These are phyloP conservation scores for Tamandua tetradactyla DNA, from an alignment of 2,797 vertebrate genomes.

Conservation along the genomic window DNA sequence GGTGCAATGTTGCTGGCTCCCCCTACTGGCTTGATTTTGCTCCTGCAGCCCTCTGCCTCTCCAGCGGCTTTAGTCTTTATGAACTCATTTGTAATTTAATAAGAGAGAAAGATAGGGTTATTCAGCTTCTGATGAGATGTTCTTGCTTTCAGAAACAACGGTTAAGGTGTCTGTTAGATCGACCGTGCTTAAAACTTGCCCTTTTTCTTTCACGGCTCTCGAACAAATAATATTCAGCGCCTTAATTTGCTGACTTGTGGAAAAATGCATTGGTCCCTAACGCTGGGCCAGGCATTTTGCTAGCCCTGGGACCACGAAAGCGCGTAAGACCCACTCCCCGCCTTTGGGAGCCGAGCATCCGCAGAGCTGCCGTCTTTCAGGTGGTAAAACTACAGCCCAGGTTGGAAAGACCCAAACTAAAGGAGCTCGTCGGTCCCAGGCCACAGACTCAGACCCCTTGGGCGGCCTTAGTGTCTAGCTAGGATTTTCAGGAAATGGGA, in stretches of 20 bases:
- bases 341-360: not conserved
- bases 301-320: not conserved
- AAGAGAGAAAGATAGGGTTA: not conserved
- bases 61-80: not conserved
- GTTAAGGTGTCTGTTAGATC: not conserved
- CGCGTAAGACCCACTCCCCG: not conserved
- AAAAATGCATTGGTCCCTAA: not conserved
- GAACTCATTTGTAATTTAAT: not conserved
- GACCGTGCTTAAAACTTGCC: not conserved
- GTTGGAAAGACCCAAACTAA: not conserved
- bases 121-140: not conserved
- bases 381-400: not conserved
- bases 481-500: not conserved
- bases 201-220: slow-evolving; percentile 19
- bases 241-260: not conserved
- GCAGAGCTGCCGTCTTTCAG: not conserved
- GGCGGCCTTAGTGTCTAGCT: not conserved
- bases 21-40: slow-evolving; percentile 67
- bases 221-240: not conserved
- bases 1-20: slow-evolving; percentile 46
- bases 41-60: not conserved
- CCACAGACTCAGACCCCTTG: not conserved
- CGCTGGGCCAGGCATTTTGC: not conserved
- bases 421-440: not conserved
- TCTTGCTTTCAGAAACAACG: not conserved